Conservation (phyloP, 2,797 vertebrate species). For the Sebastes aleutianus region DNA sequence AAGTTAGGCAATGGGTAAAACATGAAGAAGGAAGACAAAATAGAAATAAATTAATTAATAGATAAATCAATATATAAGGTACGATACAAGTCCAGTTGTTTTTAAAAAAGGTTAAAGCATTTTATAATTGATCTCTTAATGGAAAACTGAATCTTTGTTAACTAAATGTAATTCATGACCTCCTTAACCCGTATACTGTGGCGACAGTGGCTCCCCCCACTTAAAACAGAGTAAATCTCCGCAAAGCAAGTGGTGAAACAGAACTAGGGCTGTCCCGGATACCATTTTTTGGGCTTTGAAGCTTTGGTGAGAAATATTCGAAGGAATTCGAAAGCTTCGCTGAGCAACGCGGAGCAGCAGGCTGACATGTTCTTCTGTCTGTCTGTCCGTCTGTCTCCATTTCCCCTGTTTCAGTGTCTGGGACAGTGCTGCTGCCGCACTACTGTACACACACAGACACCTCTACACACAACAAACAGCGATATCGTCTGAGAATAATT, state of each 20-base stretch:
- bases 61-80: not conserved
- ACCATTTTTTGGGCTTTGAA: too few relatives aligned
- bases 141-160: not conserved
- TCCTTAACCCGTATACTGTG: not conserved
- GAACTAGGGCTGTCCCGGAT: too few relatives aligned
- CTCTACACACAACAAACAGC: too few relatives aligned
- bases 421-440: too few relatives aligned
- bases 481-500: too few relatives aligned
- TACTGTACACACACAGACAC: too few relatives aligned
- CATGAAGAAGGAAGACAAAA: not conserved
- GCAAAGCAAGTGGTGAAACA: too few relatives aligned
- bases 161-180: not conserved
- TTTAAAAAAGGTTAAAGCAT: not conserved
- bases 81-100: not conserved
- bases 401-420: too few relatives aligned
- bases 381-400: too few relatives aligned
- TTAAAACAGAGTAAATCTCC: not conserved
- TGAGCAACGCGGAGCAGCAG: fast-evolving
- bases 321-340: too few relatives aligned
- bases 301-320: too few relatives aligned
- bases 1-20: not conserved
- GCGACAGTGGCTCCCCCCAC: not conserved
- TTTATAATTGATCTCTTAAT: not conserved
- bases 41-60: not conserved
- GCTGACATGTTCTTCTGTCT: too few relatives aligned